Base-by-base conservation (phyloP, 2,113 vertebrate species). In the Prochilodus magdalenae region DNA sequence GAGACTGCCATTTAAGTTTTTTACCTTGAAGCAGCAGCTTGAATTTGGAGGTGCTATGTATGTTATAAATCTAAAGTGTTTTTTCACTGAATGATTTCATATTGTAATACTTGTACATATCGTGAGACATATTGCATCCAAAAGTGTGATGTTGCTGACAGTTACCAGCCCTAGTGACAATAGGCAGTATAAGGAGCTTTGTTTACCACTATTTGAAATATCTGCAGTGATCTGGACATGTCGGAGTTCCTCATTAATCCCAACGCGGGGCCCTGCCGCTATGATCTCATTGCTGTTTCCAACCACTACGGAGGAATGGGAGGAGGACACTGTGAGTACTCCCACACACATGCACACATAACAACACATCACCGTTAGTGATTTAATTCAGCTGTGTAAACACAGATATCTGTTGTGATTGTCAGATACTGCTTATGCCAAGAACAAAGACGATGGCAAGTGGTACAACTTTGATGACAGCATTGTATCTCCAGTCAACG, bases 231-330 rank as follows among this genome's bases (percentile, higher is more conserved):
- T 88, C 94, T 99, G 94, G 98, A 99, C 92, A 99, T 99, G 97
- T 98, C 97, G 0, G 97, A 98, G 92, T 99, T 99, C 93, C 94
- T 99, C 69, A 99, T 99, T 91, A 98, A 99, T 93, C 97, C 98
- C 87, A 97, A 99, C 80, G 95, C 96, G 44, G 98, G 97, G 73
- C 96, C 97, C 47, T 98, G 97, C 89, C 95, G 92, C 89, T 99
- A 99, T 79, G 96, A 99, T 89, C 94, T 99, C 91, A 99, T 99
- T 70, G 98, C 98, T 59, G 97, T 99, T n/a, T 99, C 98, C 86
- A 99, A 99, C 94, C 98, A 99, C 93, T 99, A 99, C 27, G 98
- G 98, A 88, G 98, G 98, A 77, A 98, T 99, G 98, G 98, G 98
- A 86, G 98, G 98, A 87, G 98, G 98, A 84, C 98, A 99, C 78